phyloP scores from a whole-genome alignment of 2,113 vertebrate species.

The Neolamprologus hecqui region DNA sequence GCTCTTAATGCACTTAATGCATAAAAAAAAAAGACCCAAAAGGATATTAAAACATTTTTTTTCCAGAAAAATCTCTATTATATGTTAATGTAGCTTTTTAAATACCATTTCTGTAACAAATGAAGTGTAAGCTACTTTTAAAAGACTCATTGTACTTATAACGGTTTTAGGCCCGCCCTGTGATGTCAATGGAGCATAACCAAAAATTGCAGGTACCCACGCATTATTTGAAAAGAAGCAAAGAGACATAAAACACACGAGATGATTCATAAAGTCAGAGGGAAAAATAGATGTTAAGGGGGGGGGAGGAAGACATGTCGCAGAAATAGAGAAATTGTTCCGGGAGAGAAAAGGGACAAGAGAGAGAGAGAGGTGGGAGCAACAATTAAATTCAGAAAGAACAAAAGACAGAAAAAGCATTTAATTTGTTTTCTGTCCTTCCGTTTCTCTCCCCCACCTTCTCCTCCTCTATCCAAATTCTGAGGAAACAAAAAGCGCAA shows the following conservation, averaged over 20 bases:
- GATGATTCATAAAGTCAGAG: neutral
- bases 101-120: neutral
- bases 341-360: neutral
- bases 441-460: neutral
- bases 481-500: conserved; percentile 11
- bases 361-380: neutral
- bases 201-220: neutral
- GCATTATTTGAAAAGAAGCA: neutral
- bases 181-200: neutral
- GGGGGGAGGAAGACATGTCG: neutral
- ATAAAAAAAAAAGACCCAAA: fast-evolving
- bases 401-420: neutral
- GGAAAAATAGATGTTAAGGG: neutral
- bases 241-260: neutral
- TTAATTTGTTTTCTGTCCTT: conserved; percentile 16
- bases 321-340: neutral
- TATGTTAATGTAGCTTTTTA: neutral
- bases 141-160: neutral
- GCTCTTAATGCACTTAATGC: neutral
- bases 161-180: neutral
- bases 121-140: neutral
- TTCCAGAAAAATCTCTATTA: neutral
- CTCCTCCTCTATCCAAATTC: neutral
- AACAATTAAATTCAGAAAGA: conserved; percentile 15
- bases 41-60: neutral